Evolutionary conservation across 2,797 vertebrate genomes (phyloP), one percentile per base, ranked within the genome.

Genomic region (Cottoperca gobio): DNA sequence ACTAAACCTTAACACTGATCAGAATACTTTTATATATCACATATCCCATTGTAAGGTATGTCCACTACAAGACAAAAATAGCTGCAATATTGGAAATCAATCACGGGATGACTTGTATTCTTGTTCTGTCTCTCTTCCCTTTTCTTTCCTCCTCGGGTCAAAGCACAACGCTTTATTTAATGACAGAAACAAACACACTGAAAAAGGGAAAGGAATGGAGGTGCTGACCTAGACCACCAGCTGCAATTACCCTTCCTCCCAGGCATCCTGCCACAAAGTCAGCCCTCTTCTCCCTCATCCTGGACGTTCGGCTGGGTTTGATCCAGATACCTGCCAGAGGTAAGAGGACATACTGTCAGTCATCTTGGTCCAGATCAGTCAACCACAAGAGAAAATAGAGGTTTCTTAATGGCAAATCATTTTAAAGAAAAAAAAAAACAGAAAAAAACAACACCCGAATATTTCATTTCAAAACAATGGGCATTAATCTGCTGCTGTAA

Each of bases 201-300:
- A n/a, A 42, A 42, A 46, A 28, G 11, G 2, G 14, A 12, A 50
- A 67, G 42, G 19, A 54, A 42, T 7, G 5, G 35, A 75, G 26
- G 12, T 69, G 39, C 95, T 95, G 92, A 99, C 98, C 98, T 1
- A 99, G 95, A 73, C 98, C 98, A 11, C 98, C 98, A 2, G 95
- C 85, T 0, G 94, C 96, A 63, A 99, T 94, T 72, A 99, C 94
- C 76, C 96, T 92, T 91, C 96, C 97, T 73, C 97, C 97, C 39
- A 99, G 93, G 72, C 93, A 96, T 55, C 97, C 96, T 0, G 97
- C 96, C 86, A 97, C 96, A 39, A 99, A 99, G 92, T 99, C 97
- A 0, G 98, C 98, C 79, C 98, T 96, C 93, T 99, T 99, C 88
- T 98, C 97, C 88, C 94, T 96, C 98, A 99, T 99, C 79, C 96